Base-by-base conservation (phyloP, 2,113 vertebrate genomes). In the Suncus etruscus region DNA sequence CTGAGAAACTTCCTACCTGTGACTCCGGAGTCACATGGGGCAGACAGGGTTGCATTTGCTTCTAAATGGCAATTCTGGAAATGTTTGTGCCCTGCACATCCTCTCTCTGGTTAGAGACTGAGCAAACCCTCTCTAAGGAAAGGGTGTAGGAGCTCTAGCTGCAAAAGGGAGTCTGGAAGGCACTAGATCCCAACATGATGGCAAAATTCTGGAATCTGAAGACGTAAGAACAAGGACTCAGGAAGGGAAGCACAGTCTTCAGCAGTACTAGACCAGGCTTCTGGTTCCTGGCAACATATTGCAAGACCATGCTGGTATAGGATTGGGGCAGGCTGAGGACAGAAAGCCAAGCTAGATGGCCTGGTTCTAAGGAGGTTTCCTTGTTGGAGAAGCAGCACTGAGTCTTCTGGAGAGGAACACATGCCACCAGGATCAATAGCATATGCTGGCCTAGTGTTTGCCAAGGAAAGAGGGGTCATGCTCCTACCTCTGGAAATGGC, bases 361-460 rank as follows among this genome's bases (percentile, higher is more conserved):
- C 68, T 9, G 27, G 39, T 8, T 29, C 63, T 58, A 20, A 65
- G 54, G 54, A 20, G 54, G 25, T 18, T 18, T 39, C 68, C 32
- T 8, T 5, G 27, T 45, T 22, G 1, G 11, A 20, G 4, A 12
- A 65, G 75, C 20, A 8, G 82, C 51, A 6, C 15, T 32, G 1
- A 0, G 88, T 80, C 0, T 0, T 4, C 58, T 47, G 48, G 0
- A 0, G 58, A 39, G 16, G 3, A 12, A 45, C n/a, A 45, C 4
- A 39, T 1, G 20, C 25, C 6, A 10, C 29, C 31, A 22, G 0
- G 45, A 68, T 25, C 1, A 1, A 3, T 15, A 50, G n/a, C 31
- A 51, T 48, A 32, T 11, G 15, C 20, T 25, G 78, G 85, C 50
- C 72, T 2, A 70, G 58, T 61, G 63, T 58, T 83, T 32, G 61